Conservation (phyloP, 2,888 invertebrate species). For the Cabera pusaria region DNA sequence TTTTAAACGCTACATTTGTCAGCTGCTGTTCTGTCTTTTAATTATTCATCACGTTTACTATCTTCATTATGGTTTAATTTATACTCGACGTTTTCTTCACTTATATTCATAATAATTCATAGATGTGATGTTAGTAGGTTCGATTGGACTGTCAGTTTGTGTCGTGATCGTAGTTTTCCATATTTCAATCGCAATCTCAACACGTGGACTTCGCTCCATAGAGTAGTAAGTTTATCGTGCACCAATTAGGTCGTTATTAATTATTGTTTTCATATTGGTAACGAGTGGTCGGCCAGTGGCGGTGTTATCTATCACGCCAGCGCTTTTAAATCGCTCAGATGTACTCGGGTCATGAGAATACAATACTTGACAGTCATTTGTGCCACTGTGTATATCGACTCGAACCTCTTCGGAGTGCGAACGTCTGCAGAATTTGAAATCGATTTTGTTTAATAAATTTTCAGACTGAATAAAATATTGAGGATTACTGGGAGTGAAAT, state of each 20-base stretch:
- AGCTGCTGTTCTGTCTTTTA: too few species aligned
- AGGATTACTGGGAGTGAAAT: too few species aligned
- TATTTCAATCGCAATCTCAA: slow-evolving; percentile 37
- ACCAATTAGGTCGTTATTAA: slow-evolving; percentile 67
- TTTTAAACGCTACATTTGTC: neutral
- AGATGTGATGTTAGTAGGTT: too few species aligned
- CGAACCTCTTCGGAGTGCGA: slow-evolving; percentile 32
- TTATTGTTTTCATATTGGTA: slow-evolving; percentile 55
- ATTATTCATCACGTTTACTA: too few species aligned
- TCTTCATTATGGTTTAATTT: too few species aligned
- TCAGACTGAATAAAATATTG: slow-evolving; percentile 22
- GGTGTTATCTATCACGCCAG: slow-evolving; percentile 59
- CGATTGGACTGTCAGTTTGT: too few species aligned
- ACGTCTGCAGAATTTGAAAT: slow-evolving; percentile 34
- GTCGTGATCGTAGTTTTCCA: slow-evolving; percentile 29
- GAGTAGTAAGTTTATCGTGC: slow-evolving; percentile 52
- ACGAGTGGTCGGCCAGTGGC: slow-evolving; percentile 39
- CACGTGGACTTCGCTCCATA: slow-evolving; percentile 44
- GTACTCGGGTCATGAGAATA: slow-evolving; percentile 37
- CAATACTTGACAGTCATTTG: slow-evolving; percentile 29
- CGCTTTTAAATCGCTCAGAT: slow-evolving; percentile 34
- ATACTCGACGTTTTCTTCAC: too few species aligned
- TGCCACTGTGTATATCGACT: slow-evolving; percentile 33
- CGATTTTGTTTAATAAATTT: slow-evolving; percentile 23
- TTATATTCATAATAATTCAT: too few species aligned